A percentile compares a stretch with the other conserved stretches of the same genome.
phyloP scores from a whole-genome alignment of 2,888 invertebrate genomes.

The Yponomeuta plumbellus region DNA sequence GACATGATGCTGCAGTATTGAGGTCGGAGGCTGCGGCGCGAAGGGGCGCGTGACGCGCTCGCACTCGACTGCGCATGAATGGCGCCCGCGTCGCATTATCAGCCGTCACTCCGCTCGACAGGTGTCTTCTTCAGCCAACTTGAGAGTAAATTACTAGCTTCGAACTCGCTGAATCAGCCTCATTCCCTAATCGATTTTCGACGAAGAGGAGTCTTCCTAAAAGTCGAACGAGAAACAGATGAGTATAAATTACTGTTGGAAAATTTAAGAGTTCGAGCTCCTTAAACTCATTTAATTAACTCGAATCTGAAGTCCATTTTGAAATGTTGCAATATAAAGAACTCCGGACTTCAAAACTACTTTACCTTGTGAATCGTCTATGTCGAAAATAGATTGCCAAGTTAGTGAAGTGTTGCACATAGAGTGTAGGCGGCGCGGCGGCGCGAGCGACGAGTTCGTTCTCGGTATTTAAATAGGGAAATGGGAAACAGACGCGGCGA shows the following conservation, averaged over 20 bases:
- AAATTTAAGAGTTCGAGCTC: conserved; percentile 19
- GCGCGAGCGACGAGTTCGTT: conserved; percentile 65
- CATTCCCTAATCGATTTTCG: conserved; percentile 68
- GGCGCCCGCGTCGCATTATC: conserved; percentile 70
- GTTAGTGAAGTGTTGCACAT: conserved; percentile 60
- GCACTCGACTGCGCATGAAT: conserved; percentile 50
- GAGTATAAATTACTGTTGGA: conserved; percentile 42
- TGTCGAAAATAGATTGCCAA: conserved; percentile 13
- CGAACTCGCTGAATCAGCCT: conserved; percentile 71
- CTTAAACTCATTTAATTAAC: conserved; percentile 16
- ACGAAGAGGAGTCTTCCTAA: conserved; percentile 38
- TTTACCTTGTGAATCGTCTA: conserved; percentile 7
- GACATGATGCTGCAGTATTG: not conserved
- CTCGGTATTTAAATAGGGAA: conserved; percentile 75
- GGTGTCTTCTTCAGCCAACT: conserved; percentile 75
- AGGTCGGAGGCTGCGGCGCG: not conserved
- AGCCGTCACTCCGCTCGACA: conserved; percentile 71
- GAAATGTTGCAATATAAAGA: conserved; percentile 6
- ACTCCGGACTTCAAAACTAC: conserved; percentile 2
- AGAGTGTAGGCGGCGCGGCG: conserved; percentile 48
- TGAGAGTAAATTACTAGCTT: conserved; percentile 74
- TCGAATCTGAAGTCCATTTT: not conserved
- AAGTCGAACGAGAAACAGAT: conserved; percentile 40
- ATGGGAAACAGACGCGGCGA: conserved; percentile 73
- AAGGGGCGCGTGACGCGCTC: conserved; percentile 12